Evolutionary conservation across 2,113 vertebrate species (phyloP).

Genomic region (Hypanus sabinus): DNA sequence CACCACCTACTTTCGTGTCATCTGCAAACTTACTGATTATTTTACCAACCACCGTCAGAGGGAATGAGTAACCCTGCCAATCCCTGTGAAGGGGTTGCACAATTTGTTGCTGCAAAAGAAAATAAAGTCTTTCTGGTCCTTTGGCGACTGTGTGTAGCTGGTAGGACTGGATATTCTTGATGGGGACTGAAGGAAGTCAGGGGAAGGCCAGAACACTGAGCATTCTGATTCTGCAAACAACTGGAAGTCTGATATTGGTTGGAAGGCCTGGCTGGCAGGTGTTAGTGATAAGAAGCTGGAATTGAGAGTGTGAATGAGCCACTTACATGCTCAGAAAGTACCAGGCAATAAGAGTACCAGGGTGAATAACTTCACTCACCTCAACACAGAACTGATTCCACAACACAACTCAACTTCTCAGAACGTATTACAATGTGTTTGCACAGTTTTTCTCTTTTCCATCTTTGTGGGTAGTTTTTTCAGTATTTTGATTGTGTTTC

Average conservation of each 20-base stretch:
- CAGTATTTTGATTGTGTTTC: too few relatives aligned
- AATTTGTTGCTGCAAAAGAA: neutral
- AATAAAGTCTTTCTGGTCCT: neutral
- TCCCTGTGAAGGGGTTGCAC: neutral
- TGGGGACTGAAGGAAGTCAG: neutral
- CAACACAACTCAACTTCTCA: too few relatives aligned
- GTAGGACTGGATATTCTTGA: too few relatives aligned
- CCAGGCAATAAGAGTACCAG: neutral
- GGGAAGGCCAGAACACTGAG: neutral
- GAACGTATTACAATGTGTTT: too few relatives aligned
- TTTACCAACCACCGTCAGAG: too few relatives aligned
- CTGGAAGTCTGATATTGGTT: constrained; percentile 12
- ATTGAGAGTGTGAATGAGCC: neutral
- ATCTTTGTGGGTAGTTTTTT: too few relatives aligned
- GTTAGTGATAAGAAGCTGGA: constrained; percentile 4
- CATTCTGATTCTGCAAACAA: neutral
- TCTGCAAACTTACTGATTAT: too few relatives aligned
- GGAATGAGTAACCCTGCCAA: neutral
- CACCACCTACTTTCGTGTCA: too few relatives aligned
- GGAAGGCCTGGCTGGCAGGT: neutral
- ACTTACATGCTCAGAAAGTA: neutral
- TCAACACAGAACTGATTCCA: too few relatives aligned
- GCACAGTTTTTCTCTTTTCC: too few relatives aligned
- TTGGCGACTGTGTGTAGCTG: too few relatives aligned
- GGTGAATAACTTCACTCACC: too few relatives aligned